These are phyloP conservation scores for Melinaea menophilus DNA, from an alignment of 2,888 invertebrate genomes.

Conservation along the genomic window DNA sequence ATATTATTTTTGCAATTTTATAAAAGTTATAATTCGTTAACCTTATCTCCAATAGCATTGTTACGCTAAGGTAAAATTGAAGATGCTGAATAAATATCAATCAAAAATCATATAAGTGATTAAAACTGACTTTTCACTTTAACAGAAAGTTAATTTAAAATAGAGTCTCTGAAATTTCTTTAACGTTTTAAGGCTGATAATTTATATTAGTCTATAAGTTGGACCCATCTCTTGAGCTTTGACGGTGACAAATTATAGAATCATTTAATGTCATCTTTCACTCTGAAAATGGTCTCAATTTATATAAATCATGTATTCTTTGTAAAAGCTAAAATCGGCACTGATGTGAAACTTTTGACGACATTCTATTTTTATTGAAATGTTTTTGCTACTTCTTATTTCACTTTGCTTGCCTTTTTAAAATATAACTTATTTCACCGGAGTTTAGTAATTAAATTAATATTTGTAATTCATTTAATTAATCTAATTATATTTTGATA, in stretches of 20 bases:
- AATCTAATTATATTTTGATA: too few relatives aligned
- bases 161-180: background rate
- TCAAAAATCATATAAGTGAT: background rate
- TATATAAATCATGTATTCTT: conserved; percentile 16
- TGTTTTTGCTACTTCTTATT: too few relatives aligned
- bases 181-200: background rate
- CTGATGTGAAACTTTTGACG: too few relatives aligned
- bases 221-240: conserved; percentile 15
- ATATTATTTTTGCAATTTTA: too few relatives aligned
- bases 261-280: conserved; percentile 28
- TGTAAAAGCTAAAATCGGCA: background rate
- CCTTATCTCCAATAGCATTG: conserved; percentile 2
- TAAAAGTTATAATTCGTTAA: too few relatives aligned
- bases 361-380: too few relatives aligned
- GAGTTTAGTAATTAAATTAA: too few relatives aligned
- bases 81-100: background rate
- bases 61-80: conserved; percentile 2
- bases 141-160: background rate
- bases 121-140: background rate
- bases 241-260: conserved; percentile 32
- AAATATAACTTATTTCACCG: too few relatives aligned
- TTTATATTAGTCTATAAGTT: conserved; percentile 21
- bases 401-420: too few relatives aligned
- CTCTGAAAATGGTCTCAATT: conserved; percentile 22
- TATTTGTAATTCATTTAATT: too few relatives aligned